Evolutionary conservation across 2,888 invertebrate species (phyloP), one percentile per base, ranked within the genome.

Genomic region (Agriopis marginaria): DNA sequence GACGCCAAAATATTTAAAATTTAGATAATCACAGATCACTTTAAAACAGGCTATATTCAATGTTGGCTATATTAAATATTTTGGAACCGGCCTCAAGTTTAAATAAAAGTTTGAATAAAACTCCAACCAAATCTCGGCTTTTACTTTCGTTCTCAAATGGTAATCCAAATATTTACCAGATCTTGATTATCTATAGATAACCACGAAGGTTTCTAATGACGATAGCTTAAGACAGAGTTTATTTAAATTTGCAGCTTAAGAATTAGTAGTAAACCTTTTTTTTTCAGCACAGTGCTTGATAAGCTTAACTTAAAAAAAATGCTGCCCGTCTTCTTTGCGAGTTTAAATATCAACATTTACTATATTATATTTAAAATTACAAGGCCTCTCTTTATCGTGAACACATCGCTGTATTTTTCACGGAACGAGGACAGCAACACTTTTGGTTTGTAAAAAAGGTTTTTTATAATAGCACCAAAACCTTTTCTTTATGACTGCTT

Each of bases 101-200:
- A 10, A 50, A 12, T 14, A 40, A 50, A 14, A 49, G 40, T 60
- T 40, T 0, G 49, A 45, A 50, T 12, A n/a, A 23, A 40, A 17
- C 42, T 32, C 11, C 12, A 42, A 42, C 53, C 40, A 59, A 59
- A 51, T 53, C 12, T 53, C 39, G 63, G 58, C 23, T 39, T 62
- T 65, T 62, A 65, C 69, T 69, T 69, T 71, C 70, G 53, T 56
- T 71, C 56, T 71, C 67, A 49, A 23, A 59, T 62, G 67, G 58
- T 44, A 62, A 68, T 64, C 39, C 47, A 67, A 64, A 67, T 71
- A 63, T 71, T 64, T 51, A 53, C 47, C 51, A 17, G 54, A 56
- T 65, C 47, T 56, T 61, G 51, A 61, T 69, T 66, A 66, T 63
- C 59, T 60, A n/a, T 12, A 40, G 61, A 66, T 64, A 49, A 60